A percentile compares a stretch with the other conserved stretches of the same genome.
These are phyloP conservation scores for Nephotettix cincticeps DNA, from an alignment of 1,140 invertebrate species.

Conservation along the genomic window DNA sequence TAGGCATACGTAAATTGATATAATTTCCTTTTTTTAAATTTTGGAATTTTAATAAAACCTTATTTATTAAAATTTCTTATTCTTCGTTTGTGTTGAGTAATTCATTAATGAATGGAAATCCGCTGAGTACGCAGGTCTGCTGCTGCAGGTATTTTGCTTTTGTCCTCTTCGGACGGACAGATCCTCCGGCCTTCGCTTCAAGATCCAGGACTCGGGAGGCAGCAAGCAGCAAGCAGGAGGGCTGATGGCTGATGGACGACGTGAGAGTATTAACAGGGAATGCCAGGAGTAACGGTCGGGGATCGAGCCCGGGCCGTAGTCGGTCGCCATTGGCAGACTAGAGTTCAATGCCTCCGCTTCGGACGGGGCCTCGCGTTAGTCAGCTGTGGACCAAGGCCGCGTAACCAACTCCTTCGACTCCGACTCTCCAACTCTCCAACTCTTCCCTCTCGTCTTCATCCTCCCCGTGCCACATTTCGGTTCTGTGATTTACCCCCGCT, in stretches of 20 bases:
- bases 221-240: not conserved
- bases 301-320: not conserved
- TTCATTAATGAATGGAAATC: too few species aligned
- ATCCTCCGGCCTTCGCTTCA: too few species aligned
- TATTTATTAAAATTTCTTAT: too few species aligned
- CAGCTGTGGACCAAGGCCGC: constrained; percentile 3
- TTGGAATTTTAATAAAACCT: too few species aligned
- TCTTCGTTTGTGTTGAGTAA: too few species aligned
- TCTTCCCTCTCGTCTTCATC: not conserved
- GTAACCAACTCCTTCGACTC: not conserved
- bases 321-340: not conserved
- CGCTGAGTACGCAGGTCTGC: too few species aligned
- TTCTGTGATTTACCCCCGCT: not conserved
- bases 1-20: too few species aligned
- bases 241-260: not conserved
- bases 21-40: too few species aligned
- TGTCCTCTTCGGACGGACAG: too few species aligned
- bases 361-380: not conserved
- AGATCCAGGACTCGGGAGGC: too few species aligned
- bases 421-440: not conserved
- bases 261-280: constrained; percentile 9
- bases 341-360: constrained; percentile 4
- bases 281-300: not conserved
- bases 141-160: too few species aligned
- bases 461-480: not conserved